Conservation (phyloP, 2,113 vertebrate genomes). For the Petromus typicus region DNA sequence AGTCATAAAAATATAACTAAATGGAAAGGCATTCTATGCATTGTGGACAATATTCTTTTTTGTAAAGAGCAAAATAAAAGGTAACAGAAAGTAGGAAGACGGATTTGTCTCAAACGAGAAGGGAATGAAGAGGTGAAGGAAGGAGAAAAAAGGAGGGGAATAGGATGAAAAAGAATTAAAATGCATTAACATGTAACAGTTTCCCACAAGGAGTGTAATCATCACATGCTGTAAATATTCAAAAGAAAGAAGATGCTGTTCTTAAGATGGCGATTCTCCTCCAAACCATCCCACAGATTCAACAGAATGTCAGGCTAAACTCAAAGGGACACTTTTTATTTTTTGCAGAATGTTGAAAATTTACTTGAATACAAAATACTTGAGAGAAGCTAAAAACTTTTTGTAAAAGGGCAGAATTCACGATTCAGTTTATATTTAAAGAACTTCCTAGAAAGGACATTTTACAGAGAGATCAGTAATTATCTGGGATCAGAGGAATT, state of each 20-base stretch:
- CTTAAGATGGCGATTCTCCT: not conserved
- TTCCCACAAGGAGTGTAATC: not conserved
- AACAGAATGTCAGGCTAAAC: not conserved
- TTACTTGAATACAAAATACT: not conserved
- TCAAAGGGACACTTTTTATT: not conserved
- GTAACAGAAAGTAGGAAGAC: not conserved
- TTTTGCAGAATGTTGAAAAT: not conserved
- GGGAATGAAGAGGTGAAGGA: not conserved
- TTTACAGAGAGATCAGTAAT: not conserved
- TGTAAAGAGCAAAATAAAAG: not conserved
- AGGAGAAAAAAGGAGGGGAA: not conserved
- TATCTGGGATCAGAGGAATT: not conserved
- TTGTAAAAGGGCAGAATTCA: not conserved
- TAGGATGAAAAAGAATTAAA: not conserved
- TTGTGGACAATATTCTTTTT: not conserved
- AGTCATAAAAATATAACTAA: not conserved
- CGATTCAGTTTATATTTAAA: not conserved
- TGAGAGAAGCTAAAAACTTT: not conserved
- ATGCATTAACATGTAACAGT: not conserved
- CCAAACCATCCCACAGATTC: not conserved
- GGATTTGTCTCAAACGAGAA: not conserved
- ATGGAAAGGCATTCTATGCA: not conserved
- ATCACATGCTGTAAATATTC: not conserved
- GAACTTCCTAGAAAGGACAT: slow-evolving; percentile 2
- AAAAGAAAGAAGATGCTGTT: not conserved